phyloP scores from a whole-genome alignment of 2,113 vertebrate species.

The Pterocles burchelli region DNA sequence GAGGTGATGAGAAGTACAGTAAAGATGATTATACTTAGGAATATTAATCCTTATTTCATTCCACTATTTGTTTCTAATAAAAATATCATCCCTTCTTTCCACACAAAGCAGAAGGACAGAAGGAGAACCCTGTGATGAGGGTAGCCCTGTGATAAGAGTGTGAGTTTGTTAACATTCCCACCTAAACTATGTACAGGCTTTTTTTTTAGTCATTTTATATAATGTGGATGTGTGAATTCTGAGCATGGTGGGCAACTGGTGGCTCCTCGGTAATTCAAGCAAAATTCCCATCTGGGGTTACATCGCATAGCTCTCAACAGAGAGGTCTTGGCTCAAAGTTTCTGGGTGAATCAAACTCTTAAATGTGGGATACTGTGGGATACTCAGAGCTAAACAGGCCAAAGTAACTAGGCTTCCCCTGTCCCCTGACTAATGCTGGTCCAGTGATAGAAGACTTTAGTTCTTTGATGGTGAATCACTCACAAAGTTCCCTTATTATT shows the following conservation, averaged over 20 bases:
- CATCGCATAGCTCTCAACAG: neutral
- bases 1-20: neutral
- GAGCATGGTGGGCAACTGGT: neutral
- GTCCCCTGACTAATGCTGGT: fast-evolving
- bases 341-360: neutral
- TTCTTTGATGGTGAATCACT: neutral
- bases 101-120: neutral
- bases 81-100: neutral
- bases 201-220: neutral
- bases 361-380: neutral
- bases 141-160: neutral
- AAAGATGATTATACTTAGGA: neutral
- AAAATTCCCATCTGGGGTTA: neutral
- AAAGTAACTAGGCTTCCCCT: neutral
- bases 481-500: neutral
- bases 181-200: neutral
- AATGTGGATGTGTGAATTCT: neutral
- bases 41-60: neutral
- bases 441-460: neutral
- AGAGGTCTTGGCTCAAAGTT: neutral
- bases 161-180: neutral
- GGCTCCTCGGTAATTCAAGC: neutral
- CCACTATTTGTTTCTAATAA: neutral
- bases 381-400: neutral
- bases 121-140: neutral